Conservation (phyloP, 1,140 invertebrate genomes). For the Saccostrea echinata region DNA sequence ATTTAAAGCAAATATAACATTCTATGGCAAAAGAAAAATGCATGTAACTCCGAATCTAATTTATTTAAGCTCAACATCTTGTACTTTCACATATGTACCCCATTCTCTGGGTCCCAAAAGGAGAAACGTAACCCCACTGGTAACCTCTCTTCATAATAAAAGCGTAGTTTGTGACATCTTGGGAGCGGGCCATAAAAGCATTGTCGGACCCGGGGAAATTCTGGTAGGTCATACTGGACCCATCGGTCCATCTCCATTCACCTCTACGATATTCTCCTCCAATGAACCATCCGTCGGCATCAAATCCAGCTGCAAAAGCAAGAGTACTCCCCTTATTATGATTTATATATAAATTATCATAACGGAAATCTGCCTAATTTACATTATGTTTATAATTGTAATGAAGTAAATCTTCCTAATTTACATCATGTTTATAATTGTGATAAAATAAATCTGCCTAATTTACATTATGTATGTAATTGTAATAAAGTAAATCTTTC, state of each 20-base stretch:
- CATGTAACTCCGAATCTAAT: background rate
- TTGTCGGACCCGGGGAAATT: background rate
- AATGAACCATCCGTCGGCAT: constrained; percentile 13
- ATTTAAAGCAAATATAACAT: background rate
- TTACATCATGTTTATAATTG: too few species aligned
- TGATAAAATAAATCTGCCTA: too few species aligned
- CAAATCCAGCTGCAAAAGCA: background rate
- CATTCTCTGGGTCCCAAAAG: constrained; percentile 13
- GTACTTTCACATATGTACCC: background rate
- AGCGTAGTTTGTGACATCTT: background rate
- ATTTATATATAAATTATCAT: too few species aligned
- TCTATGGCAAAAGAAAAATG: background rate
- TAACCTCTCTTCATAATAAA: background rate
- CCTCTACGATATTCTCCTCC: background rate
- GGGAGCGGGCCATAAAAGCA: background rate
- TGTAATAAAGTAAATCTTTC: too few species aligned
- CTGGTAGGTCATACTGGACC: background rate
- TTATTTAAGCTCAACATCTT: background rate
- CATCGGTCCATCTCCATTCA: background rate
- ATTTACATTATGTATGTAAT: too few species aligned
- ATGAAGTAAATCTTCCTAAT: too few species aligned
- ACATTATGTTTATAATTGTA: too few species aligned
- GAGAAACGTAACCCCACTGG: background rate
- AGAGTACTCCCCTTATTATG: too few species aligned
- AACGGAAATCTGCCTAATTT: too few species aligned